Evolutionary conservation across 1,140 invertebrate species (phyloP), one percentile per base, ranked within the genome.

Genomic region (Homarus americanus): DNA sequence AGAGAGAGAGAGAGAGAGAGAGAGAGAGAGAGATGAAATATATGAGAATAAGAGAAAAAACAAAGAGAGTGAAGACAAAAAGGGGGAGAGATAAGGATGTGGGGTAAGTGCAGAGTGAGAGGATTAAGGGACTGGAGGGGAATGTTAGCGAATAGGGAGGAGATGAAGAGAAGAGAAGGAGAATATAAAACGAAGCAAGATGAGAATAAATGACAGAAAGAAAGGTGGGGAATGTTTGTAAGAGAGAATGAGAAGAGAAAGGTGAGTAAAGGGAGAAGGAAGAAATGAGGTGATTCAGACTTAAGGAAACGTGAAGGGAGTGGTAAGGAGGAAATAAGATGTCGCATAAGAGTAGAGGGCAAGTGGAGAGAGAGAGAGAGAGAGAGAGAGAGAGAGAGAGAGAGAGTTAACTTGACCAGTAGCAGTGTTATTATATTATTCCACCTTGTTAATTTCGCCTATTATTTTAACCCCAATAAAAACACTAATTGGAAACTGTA

Each of bases 1-100:
- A 32, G n/a, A 32, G 28, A 63, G 58, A 63, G 58, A 63, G 58
- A 63, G 58, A 63, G 58, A 63, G 58, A 63, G 58, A 63, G 58
- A 63, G 58, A 63, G 58, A 63, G 58, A 63, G 58, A 5, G 58
- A 63, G 58, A 5, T 10, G 20, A 15, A 49, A 15, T 7, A 15
- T 7, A 15, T 7, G 44, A 49, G 44, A 49, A 15, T 7, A 15
- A 49, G 44, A 49, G 44, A 49, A 15, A 49, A 15, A 49, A 15
- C 5, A 15, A 49, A 15, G 15, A 15, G 15, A 17, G 20, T 9
- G 20, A 24, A 17, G 20, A 24, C 2, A 58, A 24, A 7, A 15
- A 49, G 44, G 44, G 5, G 44, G 15, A 49, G 15, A 7, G 44
- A 7, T 7, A 15, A 15, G 44, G 44, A 49, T 5, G 15, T 7